Percentiles rank a stretch among this genome's conserved stretches.
Conservation (phyloP, 2,888 invertebrate genomes). For the Watsonalla cultraria region DNA sequence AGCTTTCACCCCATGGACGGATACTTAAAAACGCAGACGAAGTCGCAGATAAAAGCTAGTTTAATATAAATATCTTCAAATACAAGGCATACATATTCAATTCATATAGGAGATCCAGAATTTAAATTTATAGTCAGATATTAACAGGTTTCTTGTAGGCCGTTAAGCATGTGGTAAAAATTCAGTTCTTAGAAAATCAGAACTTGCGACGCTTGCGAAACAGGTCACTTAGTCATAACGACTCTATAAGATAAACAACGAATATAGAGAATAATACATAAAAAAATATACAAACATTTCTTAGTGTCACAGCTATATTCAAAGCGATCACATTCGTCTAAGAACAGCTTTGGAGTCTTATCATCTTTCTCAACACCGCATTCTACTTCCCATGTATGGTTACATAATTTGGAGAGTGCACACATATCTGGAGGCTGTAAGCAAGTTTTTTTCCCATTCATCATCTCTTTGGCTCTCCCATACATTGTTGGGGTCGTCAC, state of each 20-base stretch:
- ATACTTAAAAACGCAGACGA: too few relatives aligned
- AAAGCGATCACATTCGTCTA: slow-evolving; percentile 52
- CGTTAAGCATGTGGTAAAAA: background rate
- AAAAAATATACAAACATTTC: slow-evolving; percentile 39
- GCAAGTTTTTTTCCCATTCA: background rate
- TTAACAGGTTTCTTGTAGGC: too few relatives aligned
- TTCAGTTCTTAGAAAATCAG: background rate
- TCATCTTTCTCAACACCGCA: slow-evolving; percentile 37
- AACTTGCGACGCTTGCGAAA: background rate
- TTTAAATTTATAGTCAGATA: too few relatives aligned
- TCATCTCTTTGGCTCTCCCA: background rate
- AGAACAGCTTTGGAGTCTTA: slow-evolving; percentile 30
- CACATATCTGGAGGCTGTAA: slow-evolving; percentile 40
- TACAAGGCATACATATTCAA: too few relatives aligned
- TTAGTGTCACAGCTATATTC: slow-evolving; percentile 54
- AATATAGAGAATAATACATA: too few relatives aligned
- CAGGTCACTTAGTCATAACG: background rate
- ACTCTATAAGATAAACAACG: too few relatives aligned
- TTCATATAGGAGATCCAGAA: too few relatives aligned
- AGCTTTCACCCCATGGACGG: too few relatives aligned
- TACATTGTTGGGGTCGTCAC: background rate
- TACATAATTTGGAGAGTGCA: slow-evolving; percentile 38
- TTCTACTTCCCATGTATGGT: slow-evolving; percentile 41
- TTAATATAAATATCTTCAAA: too few relatives aligned
- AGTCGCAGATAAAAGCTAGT: too few relatives aligned